phyloP scores from a whole-genome alignment of 35 echinoderm and acorn worm genomes.

The Amphiura filiformis region DNA sequence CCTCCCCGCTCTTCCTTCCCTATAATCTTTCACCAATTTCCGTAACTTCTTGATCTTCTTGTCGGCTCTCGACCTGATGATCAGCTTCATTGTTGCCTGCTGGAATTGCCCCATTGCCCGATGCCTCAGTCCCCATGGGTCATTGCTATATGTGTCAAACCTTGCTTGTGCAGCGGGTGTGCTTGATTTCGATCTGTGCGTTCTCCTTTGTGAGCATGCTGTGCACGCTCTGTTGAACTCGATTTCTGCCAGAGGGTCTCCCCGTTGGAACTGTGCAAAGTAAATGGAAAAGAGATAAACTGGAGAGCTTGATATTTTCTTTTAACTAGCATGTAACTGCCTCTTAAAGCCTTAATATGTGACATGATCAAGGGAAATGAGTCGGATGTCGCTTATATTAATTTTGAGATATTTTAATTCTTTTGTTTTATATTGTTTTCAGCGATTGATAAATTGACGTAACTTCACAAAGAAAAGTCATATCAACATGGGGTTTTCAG shows the following conservation, averaged over 20 bases:
- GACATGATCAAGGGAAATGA: no score
- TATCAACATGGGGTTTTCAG: no score
- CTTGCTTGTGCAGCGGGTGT: slow-evolving; percentile 37
- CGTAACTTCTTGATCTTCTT: slow-evolving; percentile 57
- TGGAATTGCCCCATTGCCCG: slow-evolving; percentile 81
- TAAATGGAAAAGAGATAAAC: background rate
- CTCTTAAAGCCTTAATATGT: no score
- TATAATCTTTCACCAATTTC: slow-evolving; percentile 76
- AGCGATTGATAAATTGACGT: no score
- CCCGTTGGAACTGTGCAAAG: slow-evolving; percentile 78
- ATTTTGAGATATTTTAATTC: no score
- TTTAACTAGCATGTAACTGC: background rate
- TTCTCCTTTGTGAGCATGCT: slow-evolving; percentile 64
- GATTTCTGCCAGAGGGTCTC: slow-evolving; percentile 82
- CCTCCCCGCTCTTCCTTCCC: slow-evolving; percentile 67
- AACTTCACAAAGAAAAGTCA: no score
- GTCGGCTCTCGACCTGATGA: slow-evolving; percentile 69
- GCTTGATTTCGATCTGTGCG: slow-evolving; percentile 43
- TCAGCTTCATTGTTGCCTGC: slow-evolving; percentile 81
- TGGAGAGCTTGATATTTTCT: background rate
- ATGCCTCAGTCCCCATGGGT: slow-evolving; percentile 82
- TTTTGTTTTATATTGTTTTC: no score
- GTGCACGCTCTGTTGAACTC: slow-evolving; percentile 75
- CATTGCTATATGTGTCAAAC: slow-evolving; percentile 88
- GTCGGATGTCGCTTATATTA: no score